These are phyloP conservation scores for Yponomeuta sedellus DNA, from an alignment of 2,888 invertebrate genomes.

Conservation along the genomic window DNA sequence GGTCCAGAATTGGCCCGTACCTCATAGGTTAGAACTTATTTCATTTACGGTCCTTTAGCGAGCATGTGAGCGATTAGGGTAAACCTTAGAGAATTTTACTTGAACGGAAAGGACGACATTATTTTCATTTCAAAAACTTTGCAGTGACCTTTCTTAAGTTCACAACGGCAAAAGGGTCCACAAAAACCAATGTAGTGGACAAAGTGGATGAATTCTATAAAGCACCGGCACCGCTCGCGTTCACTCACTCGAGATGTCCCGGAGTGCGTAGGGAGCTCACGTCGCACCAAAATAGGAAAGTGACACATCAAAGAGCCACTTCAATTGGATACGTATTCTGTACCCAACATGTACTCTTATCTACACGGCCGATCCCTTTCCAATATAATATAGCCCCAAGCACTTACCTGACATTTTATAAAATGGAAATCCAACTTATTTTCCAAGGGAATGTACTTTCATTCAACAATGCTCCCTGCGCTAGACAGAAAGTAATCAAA, in stretches of 20 bases:
- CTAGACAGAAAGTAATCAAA: neutral
- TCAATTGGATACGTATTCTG: neutral
- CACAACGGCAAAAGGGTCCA: neutral
- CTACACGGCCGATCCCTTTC: neutral
- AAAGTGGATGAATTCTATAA: constrained; percentile 12
- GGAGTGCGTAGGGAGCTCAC: neutral
- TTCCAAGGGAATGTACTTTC: neutral
- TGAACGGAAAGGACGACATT: neutral
- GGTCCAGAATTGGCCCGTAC: constrained; percentile 88
- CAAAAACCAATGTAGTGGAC: constrained; percentile 9
- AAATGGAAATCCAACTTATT: neutral
- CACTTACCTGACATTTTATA: neutral
- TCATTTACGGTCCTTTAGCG: neutral
- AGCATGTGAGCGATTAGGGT: neutral
- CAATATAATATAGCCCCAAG: neutral
- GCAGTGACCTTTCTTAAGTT: neutral
- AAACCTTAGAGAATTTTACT: neutral
- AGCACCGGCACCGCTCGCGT: neutral
- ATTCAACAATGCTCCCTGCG: neutral
- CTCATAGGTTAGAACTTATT: constrained; percentile 68
- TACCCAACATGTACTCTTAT: neutral
- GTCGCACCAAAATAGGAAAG: neutral
- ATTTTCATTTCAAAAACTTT: neutral
- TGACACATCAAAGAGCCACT: constrained; percentile 4
- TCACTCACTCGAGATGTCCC: constrained; percentile 7